Conservation (phyloP, 1,140 invertebrate species). For the Hylaeus anthracinus region DNA sequence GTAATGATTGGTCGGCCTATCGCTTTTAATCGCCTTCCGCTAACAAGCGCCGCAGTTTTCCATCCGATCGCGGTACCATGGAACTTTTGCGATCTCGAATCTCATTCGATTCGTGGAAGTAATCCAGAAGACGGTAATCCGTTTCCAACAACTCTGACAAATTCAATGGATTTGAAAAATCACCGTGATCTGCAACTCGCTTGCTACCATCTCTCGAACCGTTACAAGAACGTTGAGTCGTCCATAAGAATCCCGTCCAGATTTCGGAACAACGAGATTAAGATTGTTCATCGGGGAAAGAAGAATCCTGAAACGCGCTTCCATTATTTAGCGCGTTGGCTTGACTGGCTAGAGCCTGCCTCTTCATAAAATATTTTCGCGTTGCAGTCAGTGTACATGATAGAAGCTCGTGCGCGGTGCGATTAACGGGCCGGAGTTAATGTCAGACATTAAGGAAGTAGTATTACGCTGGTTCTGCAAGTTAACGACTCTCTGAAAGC, state of each 20-base stretch:
- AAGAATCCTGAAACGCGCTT: too few relatives aligned
- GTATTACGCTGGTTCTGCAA: conserved; percentile 40
- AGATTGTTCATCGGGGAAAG: too few relatives aligned
- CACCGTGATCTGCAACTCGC: background rate
- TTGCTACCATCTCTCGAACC: background rate
- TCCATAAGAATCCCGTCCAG: conserved; percentile 8
- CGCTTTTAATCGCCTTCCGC: background rate
- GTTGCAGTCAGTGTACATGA: background rate
- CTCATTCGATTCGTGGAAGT: background rate
- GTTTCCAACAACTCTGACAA: background rate
- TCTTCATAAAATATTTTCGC: conserved; percentile 28
- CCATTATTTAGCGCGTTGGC: too few relatives aligned
- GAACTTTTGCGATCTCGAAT: background rate
- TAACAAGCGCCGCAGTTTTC: too few relatives aligned
- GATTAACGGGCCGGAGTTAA: conserved; percentile 57
- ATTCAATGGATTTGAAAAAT: background rate
- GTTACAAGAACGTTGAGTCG: background rate
- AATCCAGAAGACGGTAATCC: too few relatives aligned
- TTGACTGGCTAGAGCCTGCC: background rate
- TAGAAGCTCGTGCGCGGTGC: conserved; percentile 19
- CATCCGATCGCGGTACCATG: too few relatives aligned
- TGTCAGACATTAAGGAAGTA: conserved; percentile 51
- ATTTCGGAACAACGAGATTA: background rate
- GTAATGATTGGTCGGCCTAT: too few relatives aligned
- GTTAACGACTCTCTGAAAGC: conserved; percentile 48